Conservation (phyloP, 2,113 vertebrate genomes). For the Lynx canadensis region DNA sequence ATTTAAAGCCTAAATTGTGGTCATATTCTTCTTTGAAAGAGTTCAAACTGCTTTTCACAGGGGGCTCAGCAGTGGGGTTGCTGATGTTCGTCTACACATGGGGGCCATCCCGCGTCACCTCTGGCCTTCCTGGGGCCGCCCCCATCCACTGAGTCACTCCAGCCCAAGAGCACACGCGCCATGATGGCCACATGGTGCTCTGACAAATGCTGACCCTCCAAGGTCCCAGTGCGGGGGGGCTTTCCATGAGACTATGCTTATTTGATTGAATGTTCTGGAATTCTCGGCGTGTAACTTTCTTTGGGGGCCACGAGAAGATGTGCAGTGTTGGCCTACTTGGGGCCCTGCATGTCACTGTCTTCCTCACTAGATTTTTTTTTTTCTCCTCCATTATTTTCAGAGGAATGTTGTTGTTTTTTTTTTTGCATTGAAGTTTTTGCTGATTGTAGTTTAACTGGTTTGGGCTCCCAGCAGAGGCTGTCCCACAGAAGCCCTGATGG, state of each 20-base stretch:
- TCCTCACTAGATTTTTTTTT: not conserved
- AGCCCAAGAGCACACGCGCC: not conserved
- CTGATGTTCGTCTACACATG: not conserved
- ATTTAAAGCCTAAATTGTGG: slow-evolving; percentile 76
- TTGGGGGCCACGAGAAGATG: not conserved
- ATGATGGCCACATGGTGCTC: not conserved
- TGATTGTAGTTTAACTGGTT: not conserved
- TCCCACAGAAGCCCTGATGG: not conserved
- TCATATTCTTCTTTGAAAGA: slow-evolving; percentile 62
- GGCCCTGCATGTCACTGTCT: not conserved
- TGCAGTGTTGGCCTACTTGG: not conserved
- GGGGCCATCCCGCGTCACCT: not conserved
- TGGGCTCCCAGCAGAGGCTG: not conserved
- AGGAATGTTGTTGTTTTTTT: not conserved
- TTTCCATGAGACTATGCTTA: not conserved
- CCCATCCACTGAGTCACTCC: not conserved
- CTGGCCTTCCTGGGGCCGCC: not conserved
- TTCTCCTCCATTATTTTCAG: not conserved
- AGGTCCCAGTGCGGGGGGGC: not conserved
- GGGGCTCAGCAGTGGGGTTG: not conserved
- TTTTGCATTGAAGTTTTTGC: not conserved
- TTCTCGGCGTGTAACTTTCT: not conserved
- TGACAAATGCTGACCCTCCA: not conserved
- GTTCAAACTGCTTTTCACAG: not conserved
- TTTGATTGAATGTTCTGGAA: not conserved